Base-by-base conservation (phyloP, 1,140 invertebrate species). In the Protaetia brevitarsis region DNA sequence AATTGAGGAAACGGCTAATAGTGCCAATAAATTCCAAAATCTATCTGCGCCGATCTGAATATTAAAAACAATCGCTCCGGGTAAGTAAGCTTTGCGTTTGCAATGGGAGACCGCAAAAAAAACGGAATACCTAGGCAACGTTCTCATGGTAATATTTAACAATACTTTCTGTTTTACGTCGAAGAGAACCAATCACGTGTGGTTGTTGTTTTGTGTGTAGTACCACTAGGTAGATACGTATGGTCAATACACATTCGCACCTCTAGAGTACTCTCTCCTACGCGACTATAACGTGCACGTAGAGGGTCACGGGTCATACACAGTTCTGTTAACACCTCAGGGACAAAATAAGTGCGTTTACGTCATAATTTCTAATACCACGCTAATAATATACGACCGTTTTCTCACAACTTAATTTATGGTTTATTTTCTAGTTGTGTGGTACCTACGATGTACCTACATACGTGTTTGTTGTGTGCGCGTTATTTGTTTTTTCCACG, bases 261-360 rank as follows among this genome's bases (percentile, higher is more conserved):
- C 41, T 51, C 26, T 51, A 51, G 19, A 51, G 41, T 51, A 19
- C 13, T 51, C 41, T 51, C 57, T 59, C 57, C 57, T 59, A 59
- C 57, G 29, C 57, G 57, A 59, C 57, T 27, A 28, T 59, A 59
- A 59, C 57, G 13, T 30, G 29, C 41, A 16, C 41, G 57, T 27
- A 4, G 26, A 59, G 57, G 57, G 57, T 59, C 57, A 59, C 57
- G 57, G 57, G 57, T 59, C 57, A 23, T 31, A 28, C 57, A 59
- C 57, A 59, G 57, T 59, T 59, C 57, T 59, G 57, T 59, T 59
- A 59, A 59, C 57, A 59, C 57, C 57, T 59, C 29, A n/a, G 57
- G 57, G 57, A 59, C 57, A 59, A 59, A 59, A 59, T 31, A 59
- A 59, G 57, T 27, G 57, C 57, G 57, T 59, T 59, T 59, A 59